phyloP scores from a whole-genome alignment of 1,140 invertebrate genomes.

The Rhopalosiphum padi region DNA sequence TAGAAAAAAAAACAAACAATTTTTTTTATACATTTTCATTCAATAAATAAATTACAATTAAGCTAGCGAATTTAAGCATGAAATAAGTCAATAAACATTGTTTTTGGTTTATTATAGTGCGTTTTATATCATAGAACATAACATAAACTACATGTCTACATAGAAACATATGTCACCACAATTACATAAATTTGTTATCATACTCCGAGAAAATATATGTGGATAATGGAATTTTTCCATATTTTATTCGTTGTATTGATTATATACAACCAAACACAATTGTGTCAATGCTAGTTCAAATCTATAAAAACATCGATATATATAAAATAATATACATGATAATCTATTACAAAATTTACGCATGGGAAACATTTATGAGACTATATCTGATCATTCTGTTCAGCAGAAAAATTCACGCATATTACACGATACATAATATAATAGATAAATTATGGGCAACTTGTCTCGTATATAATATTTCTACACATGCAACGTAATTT shows the following conservation, averaged over 20 bases:
- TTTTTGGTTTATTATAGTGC: neutral
- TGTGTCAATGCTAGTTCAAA: neutral
- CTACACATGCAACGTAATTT: neutral
- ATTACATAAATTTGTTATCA: neutral
- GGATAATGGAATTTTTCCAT: rapidly evolving
- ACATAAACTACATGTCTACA: neutral
- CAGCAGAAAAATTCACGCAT: neutral
- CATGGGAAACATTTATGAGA: neutral
- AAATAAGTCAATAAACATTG: neutral
- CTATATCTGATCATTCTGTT: neutral
- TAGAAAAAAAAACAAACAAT: neutral
- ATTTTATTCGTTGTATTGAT: neutral
- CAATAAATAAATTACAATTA: neutral
- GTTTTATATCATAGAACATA: neutral
- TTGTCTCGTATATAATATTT: neutral
- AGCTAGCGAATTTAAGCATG: neutral
- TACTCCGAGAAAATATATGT: neutral
- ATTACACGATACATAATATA: neutral
- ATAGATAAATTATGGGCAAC: neutral
- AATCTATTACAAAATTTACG: neutral
- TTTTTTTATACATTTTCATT: neutral
- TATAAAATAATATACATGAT: neutral
- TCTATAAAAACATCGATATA: neutral
- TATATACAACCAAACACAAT: neutral
- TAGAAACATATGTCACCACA: neutral